Conservation (phyloP, 2,797 vertebrate species). For the Lycodopsis pacificus region DNA sequence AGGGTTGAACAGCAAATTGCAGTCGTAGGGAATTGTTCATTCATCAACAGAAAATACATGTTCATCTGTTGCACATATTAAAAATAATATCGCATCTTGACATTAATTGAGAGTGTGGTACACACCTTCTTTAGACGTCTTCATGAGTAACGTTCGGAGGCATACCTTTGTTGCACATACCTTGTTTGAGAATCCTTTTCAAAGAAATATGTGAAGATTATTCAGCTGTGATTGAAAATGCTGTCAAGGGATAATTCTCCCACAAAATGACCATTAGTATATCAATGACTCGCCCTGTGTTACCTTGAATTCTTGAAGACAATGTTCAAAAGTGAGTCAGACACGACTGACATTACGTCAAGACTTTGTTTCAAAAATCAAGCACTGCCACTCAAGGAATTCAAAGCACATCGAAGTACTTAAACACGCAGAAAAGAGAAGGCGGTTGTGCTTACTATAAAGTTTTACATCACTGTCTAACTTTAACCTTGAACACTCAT, state of each 20-base stretch:
- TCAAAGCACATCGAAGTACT: conserved; percentile 23
- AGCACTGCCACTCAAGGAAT: background rate
- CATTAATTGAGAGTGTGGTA: conserved; percentile 10
- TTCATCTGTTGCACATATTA: background rate
- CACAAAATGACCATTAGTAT: background rate
- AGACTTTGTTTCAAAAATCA: conserved; percentile 4
- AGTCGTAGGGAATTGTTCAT: background rate
- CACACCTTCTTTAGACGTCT: background rate
- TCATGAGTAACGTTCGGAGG: background rate
- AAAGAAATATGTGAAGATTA: conserved; percentile 6
- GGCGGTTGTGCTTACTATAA: background rate
- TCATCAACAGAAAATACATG: background rate
- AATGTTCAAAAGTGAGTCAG: conserved; percentile 5
- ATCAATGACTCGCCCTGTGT: background rate
- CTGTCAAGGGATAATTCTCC: background rate
- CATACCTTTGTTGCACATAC: background rate
- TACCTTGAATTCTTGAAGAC: no score
- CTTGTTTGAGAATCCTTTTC: background rate
- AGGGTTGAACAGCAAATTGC: background rate
- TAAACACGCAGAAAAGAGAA: conserved; percentile 17
- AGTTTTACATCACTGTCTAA: conserved; percentile 1
- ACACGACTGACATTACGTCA: conserved; percentile 6
- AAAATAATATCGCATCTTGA: conserved; percentile 6
- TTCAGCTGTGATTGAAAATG: conserved; percentile 20
- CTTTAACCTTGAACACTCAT: conserved; percentile 21